Evolutionary conservation across 2,888 invertebrate species (phyloP).

Genomic region (Junonia oenone): DNA sequence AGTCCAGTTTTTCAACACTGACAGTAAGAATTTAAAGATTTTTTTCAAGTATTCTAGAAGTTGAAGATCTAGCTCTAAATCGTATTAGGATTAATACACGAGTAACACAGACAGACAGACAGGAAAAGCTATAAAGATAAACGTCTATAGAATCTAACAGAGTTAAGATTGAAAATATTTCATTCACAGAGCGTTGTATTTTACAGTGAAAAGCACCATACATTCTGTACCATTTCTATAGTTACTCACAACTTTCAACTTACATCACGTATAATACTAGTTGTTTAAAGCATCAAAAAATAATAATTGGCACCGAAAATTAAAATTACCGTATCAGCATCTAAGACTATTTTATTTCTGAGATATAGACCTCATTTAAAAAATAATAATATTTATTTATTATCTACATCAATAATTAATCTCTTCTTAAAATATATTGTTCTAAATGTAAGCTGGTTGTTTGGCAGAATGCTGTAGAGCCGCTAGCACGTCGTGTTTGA

Average conservation of each 20-base stretch:
- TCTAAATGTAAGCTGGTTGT: conserved; percentile 82
- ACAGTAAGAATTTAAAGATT: neutral
- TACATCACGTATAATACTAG: conserved; percentile 49
- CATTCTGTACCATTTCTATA: conserved; percentile 55
- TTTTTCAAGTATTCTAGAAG: neutral
- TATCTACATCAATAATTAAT: conserved; percentile 14
- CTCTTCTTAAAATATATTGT: conserved; percentile 26
- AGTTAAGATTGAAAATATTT: conserved; percentile 17
- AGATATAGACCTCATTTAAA: conserved; percentile 19
- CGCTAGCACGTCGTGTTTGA: conserved; percentile 93
- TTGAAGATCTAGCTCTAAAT: conserved; percentile 13
- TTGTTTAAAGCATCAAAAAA: conserved; percentile 69
- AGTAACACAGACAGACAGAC: conserved; percentile 27
- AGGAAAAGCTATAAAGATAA: conserved; percentile 36
- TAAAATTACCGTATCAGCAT: conserved; percentile 38
- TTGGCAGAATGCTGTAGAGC: conserved; percentile 93
- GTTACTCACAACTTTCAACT: conserved; percentile 66
- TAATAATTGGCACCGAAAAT: conserved; percentile 67
- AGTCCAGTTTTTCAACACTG: neutral
- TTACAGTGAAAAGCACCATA: conserved; percentile 63
- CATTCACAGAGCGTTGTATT: conserved; percentile 32
- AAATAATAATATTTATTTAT: conserved; percentile 8
- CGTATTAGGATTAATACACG: conserved; percentile 7
- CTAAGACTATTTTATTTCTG: conserved; percentile 13
- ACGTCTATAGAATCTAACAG: conserved; percentile 26